Evolutionary conservation across 1,140 invertebrate genomes (phyloP), one percentile per base, ranked within the genome.

Genomic region (Cyrtorhinus lividipennis): DNA sequence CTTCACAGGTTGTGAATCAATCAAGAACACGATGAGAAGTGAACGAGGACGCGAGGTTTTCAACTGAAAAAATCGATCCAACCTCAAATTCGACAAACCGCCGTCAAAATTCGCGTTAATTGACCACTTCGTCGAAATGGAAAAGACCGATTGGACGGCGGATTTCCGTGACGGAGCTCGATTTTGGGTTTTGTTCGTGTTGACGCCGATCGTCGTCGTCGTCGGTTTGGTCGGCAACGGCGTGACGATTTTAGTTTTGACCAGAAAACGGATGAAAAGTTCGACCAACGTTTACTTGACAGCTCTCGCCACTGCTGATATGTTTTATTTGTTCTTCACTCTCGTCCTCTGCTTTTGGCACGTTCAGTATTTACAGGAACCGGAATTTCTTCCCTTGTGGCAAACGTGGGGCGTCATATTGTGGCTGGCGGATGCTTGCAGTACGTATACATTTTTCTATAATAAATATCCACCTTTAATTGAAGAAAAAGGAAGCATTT

Each of bases 231-330:
- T 84, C 64, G 85, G 85, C 25, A 87, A 87, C 70, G 74, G 79
- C 27, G 74, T 86, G 44, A 86, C 84, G 56, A 81, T 87, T 63
- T 79, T 85, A 68, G 84, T 88, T 60, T 77, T 88, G 62, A 86
- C 83, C 65, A 75, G 83, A 59, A 77, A 83, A 67, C 78, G 80
- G 38, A 87, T 88, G 85, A 73, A 83, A 63, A 83, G 80, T 64
- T 85, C 84, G 30, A 88, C 85, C 46, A 86, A 87, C 72, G 75
- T 79, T 67, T 87, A 87, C 72, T 73, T 88, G 67, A 83, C 81
- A 62, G 84, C 84, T 0, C 69, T 87, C 65, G 84, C 85, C 24
- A 77, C 83, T 44, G 82, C 84, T 23, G 85, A 88, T 68, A 75
- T 86, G 59, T 74, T 85, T 24, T 85, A 85, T 71, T 75, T 87